Evolutionary conservation across 2,888 invertebrate genomes (phyloP).

Genomic region (Tinea semifulvella): DNA sequence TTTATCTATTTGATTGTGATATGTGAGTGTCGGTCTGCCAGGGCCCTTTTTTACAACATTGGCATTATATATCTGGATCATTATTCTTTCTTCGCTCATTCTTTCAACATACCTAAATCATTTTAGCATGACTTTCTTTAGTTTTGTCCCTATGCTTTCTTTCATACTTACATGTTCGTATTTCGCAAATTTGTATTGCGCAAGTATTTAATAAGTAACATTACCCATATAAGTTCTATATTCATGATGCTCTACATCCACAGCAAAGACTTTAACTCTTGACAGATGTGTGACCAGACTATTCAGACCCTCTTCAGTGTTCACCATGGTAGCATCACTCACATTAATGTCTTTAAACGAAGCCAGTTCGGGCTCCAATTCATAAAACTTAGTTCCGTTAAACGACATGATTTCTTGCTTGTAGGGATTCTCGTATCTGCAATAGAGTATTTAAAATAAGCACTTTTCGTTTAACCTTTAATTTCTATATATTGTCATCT

Average conservation of each 20-base stretch:
- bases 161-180: conserved; percentile 8
- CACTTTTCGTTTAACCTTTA: no score
- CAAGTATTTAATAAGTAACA: neutral
- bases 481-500: no score
- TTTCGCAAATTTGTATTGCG: conserved; percentile 8
- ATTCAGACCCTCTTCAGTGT: conserved; percentile 23
- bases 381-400: neutral
- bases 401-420: neutral
- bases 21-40: no score
- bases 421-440: neutral
- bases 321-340: neutral
- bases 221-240: conserved; percentile 90
- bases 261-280: conserved; percentile 77
- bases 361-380: neutral
- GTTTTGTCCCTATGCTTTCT: no score
- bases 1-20: no score
- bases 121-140: no score
- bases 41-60: no score
- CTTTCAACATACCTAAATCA: no score
- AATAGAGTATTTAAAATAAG: no score
- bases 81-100: no score
- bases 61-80: conserved; percentile 12
- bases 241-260: conserved; percentile 94
- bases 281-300: conserved; percentile 73
- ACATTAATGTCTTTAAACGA: neutral